Base-by-base conservation (phyloP, 2,888 invertebrate genomes). In the Drosophila imparisetae region DNA sequence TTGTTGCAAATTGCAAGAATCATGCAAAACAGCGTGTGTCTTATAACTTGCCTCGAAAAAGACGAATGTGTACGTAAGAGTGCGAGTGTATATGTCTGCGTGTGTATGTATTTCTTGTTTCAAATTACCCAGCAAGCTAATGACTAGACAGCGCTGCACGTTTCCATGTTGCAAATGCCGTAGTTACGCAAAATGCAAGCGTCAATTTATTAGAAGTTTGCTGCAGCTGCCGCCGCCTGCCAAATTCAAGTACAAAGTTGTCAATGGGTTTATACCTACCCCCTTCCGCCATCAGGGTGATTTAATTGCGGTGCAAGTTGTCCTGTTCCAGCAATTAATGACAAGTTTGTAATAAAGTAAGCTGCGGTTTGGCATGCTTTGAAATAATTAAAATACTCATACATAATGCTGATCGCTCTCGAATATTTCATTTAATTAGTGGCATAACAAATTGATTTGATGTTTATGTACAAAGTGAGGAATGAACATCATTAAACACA, bases 21-120 rank as follows among this genome's bases (percentile, higher is more conserved):
- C 85, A 89, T 86, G 89, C 74, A 80, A 80, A 83, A 66, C 90
- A 90, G 85, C 85, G 78, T 85, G 85, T 78, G 89, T 65, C 85
- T 89, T 87, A 87, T 87, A 82, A 89, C 80, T 81, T 83, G 76
- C 75, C 83, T 72, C 52, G 73, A 69, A 89, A 75, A 53, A 53
- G 42, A 36, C 24, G 13, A 21, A 24, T 54, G 2, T 42, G 13
- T 59, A 13, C 40, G 18, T 42, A 11, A 45, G n/a, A 50, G 53
- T 64, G 49, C 48, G 64, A 45, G 4, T 58, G n/a, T 57, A 11
- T 45, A 5, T 50, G 18, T 52, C 27, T 53, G 8, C 34, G n/a
- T 42, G 53, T 58, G 57, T 60, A 62, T 67, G 58, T 62, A 21
- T 59, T 66, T 72, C 69, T 81, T 73, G 75, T 75, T 75, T 81